These are phyloP conservation scores for Brachionus koreanus DNA, from an alignment of 1,140 invertebrate genomes.

Conservation along the genomic window DNA sequence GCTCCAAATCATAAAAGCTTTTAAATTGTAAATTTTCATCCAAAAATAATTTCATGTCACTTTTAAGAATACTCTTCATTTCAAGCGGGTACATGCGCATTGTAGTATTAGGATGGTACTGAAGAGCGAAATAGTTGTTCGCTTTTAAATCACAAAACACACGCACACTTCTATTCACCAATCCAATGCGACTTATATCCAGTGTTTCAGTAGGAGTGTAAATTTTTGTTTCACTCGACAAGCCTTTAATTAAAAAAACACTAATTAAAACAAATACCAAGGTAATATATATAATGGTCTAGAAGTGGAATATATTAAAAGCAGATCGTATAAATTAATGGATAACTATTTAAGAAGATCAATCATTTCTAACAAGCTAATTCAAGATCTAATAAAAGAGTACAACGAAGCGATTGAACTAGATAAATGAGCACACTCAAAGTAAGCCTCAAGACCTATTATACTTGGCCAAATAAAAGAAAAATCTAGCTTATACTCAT, in stretches of 20 bases:
- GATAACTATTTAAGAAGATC: too few species aligned
- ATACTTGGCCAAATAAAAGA: too few species aligned
- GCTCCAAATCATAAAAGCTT: not conserved
- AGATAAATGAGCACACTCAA: too few species aligned
- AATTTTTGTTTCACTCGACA: not conserved
- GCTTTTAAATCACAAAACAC: conserved; percentile 41
- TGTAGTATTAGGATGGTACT: not conserved
- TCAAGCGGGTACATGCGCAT: conserved; percentile 22
- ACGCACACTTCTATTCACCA: not conserved
- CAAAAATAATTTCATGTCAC: conserved; percentile 17
- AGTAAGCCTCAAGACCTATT: too few species aligned
- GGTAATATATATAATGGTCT: too few species aligned
- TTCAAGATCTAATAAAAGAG: too few species aligned
- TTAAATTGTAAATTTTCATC: not conserved
- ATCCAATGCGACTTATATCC: not conserved
- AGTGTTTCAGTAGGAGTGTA: conserved; percentile 3
- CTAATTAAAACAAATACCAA: not conserved
- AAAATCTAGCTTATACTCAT: too few species aligned
- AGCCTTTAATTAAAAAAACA: not conserved
- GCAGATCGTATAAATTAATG: too few species aligned
- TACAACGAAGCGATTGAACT: too few species aligned
- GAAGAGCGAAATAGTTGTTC: conserved; percentile 8
- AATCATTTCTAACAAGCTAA: too few species aligned
- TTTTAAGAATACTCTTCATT: not conserved
- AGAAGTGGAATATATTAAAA: too few species aligned